These are phyloP conservation scores for Vipera ursinii DNA, from an alignment of 2,797 vertebrate species.

Conservation along the genomic window DNA sequence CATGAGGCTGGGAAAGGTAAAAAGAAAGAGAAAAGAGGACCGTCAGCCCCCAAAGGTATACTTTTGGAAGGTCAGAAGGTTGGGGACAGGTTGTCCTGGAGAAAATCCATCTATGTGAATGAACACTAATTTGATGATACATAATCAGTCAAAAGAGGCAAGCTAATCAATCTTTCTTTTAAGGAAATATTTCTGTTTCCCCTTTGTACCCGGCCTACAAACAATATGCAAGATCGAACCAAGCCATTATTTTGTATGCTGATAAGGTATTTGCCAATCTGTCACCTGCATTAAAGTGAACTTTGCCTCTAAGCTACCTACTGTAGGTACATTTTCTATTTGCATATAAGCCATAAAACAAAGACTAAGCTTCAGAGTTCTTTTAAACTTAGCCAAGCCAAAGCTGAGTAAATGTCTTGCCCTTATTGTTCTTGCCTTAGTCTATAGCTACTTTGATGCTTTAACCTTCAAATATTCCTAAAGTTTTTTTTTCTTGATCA, in stretches of 20 bases:
- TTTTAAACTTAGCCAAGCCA: conserved; percentile 19
- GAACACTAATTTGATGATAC: neutral
- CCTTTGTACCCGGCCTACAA: neutral
- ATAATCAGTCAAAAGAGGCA: neutral
- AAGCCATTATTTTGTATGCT: neutral
- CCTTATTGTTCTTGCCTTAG: conserved; percentile 30
- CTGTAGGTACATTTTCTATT: conserved; percentile 21
- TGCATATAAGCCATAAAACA: conserved; percentile 34
- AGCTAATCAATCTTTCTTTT: neutral
- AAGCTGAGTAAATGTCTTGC: conserved; percentile 19
- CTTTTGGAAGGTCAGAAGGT: neutral
- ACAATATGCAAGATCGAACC: conserved; percentile 18
- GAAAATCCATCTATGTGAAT: neutral
- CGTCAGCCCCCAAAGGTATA: neutral
- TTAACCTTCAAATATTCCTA: conserved; percentile 35
- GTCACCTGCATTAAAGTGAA: conserved; percentile 47
- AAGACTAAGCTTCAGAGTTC: conserved; percentile 49
- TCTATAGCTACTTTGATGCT: neutral
- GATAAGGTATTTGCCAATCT: conserved; percentile 55
- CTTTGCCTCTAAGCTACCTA: conserved; percentile 50
- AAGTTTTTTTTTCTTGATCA: neutral
- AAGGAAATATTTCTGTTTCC: neutral
- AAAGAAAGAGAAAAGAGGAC: neutral
- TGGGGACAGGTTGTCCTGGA: neutral
- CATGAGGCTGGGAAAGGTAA: neutral